These are phyloP conservation scores for Heliconius sara DNA, from an alignment of 2,888 invertebrate species.

Conservation along the genomic window DNA sequence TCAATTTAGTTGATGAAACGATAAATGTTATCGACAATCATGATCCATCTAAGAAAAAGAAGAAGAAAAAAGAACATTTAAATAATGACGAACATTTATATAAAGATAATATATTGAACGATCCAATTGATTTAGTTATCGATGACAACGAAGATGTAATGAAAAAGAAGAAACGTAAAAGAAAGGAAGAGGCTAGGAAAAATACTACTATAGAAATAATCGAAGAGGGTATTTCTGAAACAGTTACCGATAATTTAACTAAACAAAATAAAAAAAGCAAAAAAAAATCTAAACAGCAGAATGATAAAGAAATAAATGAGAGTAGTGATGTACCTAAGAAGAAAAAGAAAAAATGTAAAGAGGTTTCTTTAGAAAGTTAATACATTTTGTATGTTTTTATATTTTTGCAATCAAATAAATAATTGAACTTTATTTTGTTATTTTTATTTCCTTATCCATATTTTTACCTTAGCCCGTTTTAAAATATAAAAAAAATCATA, in stretches of 20 bases:
- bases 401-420: slow-evolving; percentile 1
- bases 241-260: not conserved
- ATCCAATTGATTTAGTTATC: not conserved
- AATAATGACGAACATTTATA: not conserved
- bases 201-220: not conserved
- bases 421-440: not conserved
- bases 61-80: slow-evolving; percentile 4
- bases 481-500: not conserved
- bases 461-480: not conserved
- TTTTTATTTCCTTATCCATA: not conserved
- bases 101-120: slow-evolving; percentile 2
- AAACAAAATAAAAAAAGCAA: slow-evolving; percentile 34
- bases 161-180: slow-evolving; percentile 13
- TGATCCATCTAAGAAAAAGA: not conserved
- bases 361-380: slow-evolving; percentile 17
- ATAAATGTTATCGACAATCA: not conserved
- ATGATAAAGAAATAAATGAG: slow-evolving; percentile 1
- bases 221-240: not conserved
- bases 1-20: not conserved
- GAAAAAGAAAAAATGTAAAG: slow-evolving; percentile 50
- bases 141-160: not conserved
- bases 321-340: slow-evolving; percentile 49
- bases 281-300: slow-evolving; percentile 45
- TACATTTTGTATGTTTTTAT: slow-evolving; percentile 17
- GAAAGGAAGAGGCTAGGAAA: not conserved